These are phyloP conservation scores for Proales similis DNA, from an alignment of 1,140 invertebrate species.

Conservation along the genomic window DNA sequence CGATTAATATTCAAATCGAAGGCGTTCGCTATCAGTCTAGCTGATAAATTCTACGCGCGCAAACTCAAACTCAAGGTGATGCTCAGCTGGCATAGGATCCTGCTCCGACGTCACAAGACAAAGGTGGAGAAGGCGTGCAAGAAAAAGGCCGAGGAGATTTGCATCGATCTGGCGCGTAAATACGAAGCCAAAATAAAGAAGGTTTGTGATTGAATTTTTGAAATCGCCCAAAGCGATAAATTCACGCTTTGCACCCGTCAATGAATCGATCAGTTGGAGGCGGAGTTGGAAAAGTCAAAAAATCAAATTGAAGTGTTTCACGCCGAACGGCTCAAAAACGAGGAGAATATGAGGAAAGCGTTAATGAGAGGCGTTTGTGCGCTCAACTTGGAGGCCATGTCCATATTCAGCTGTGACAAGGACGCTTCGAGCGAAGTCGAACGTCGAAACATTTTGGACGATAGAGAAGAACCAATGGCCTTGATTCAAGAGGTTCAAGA, in stretches of 20 bases:
- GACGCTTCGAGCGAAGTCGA: too few species aligned
- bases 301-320: conserved; percentile 44
- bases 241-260: background rate
- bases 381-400: conserved; percentile 53
- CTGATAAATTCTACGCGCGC: conserved; percentile 25
- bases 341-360: conserved; percentile 51
- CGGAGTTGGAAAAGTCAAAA: conserved; percentile 44
- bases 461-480: too few species aligned
- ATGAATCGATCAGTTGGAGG: too few species aligned
- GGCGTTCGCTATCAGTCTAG: conserved; percentile 20
- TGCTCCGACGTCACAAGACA: background rate
- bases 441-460: too few species aligned
- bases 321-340: conserved; percentile 37
- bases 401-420: too few species aligned
- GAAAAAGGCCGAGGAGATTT: conserved; percentile 50
- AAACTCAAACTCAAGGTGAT: conserved; percentile 2
- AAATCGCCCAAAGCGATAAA: background rate
- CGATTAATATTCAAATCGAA: too few species aligned
- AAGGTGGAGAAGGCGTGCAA: conserved; percentile 50
- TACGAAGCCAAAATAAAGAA: conserved; percentile 47
- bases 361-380: conserved; percentile 53
- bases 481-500: too few species aligned
- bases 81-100: conserved; percentile 23
- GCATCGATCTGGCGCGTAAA: conserved; percentile 46
- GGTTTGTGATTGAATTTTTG: conserved; percentile 40